phyloP scores from a whole-genome alignment of 2,797 vertebrate genomes.

The Eleutherodactylus coqui region DNA sequence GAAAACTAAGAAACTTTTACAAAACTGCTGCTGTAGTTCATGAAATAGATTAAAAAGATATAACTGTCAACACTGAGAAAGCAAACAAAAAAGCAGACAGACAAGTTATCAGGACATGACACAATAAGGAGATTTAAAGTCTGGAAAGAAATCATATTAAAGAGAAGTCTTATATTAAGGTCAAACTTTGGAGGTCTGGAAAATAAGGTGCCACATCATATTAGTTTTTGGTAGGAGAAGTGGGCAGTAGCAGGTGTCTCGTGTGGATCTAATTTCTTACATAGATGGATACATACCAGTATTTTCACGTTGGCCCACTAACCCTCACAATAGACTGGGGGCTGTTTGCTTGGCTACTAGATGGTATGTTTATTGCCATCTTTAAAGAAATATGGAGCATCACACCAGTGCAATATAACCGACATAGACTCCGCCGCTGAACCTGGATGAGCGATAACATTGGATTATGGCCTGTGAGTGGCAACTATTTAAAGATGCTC shows the following conservation, averaged over 20 bases:
- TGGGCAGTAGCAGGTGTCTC: neutral
- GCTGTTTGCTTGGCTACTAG: no score
- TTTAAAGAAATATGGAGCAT: no score
- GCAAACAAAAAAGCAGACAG: slow-evolving; percentile 19
- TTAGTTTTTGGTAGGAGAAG: neutral
- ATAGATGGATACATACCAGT: neutral
- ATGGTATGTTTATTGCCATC: no score
- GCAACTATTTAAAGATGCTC: no score
- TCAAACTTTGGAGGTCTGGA: slow-evolving; percentile 1
- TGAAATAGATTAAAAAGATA: slow-evolving; percentile 26
- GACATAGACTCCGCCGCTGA: no score
- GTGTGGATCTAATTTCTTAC: neutral
- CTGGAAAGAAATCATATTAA: slow-evolving; percentile 12
- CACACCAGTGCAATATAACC: no score
- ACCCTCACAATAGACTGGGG: no score
- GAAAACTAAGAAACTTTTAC: slow-evolving; percentile 6
- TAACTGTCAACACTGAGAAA: slow-evolving; percentile 18
- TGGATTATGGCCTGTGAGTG: no score
- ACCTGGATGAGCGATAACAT: no score
- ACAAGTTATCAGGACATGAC: slow-evolving; percentile 24
- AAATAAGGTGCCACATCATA: neutral
- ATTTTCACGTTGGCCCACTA: no score
- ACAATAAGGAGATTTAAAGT: slow-evolving; percentile 14
- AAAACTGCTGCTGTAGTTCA: neutral
- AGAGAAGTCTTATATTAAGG: neutral